These are phyloP conservation scores for Anneissia japonica DNA, from an alignment of 35 echinoderm and acorn worm genomes.

Conservation along the genomic window DNA sequence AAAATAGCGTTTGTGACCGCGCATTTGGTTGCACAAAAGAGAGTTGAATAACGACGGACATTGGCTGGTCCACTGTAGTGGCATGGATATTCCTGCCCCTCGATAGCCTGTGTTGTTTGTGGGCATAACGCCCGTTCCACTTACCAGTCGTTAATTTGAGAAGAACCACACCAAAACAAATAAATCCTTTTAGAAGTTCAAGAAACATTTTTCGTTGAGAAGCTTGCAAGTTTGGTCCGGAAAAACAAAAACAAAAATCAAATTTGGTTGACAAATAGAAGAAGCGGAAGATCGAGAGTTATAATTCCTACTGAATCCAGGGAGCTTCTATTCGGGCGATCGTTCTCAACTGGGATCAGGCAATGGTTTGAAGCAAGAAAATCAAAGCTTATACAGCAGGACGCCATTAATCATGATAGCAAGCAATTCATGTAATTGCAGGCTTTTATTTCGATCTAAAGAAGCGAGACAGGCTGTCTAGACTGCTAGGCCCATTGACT, in stretches of 20 bases:
- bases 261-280: background rate
- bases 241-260: background rate
- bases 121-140: background rate
- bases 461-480: background rate
- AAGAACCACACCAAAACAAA: background rate
- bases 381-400: background rate
- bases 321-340: background rate
- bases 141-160: background rate
- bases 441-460: background rate
- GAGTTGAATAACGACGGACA: no score
- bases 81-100: no score
- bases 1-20: no score
- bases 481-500: background rate
- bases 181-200: background rate
- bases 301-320: background rate
- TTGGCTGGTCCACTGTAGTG: no score
- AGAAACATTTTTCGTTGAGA: background rate
- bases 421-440: background rate
- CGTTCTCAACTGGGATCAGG: background rate
- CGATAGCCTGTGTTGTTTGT: no score
- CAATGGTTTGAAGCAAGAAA: background rate
- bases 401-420: conserved; percentile 1
- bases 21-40: no score
- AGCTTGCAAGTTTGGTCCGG: no score
- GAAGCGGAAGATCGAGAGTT: background rate